Base-by-base conservation (phyloP, 2,113 vertebrate species). In the Centrocercus urophasianus region DNA sequence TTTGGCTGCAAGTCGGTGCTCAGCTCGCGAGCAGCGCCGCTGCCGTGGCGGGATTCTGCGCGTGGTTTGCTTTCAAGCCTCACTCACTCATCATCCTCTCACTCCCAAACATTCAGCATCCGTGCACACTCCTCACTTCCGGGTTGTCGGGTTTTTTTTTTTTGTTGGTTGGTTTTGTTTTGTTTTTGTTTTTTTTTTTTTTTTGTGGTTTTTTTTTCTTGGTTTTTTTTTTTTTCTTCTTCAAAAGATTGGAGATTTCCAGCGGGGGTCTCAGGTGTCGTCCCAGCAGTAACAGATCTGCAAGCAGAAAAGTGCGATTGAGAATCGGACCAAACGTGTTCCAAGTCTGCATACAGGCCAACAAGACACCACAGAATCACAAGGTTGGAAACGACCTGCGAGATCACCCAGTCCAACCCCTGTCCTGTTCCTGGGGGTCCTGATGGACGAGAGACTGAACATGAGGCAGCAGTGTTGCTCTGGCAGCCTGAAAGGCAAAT, bases 181-280 rank as follows among this genome's bases (percentile, higher is more conserved):
- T 9, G 15, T 7, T 40, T 11, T 43, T 43, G 15, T 54, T 18
- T 10, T 7, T 12, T 19, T 32, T 17, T 57, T 19, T 56, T 18
- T 32, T 6, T 32, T n/a, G 36, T 36, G 36, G 36, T 4, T 8
- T 54, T 56, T 7, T 38, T 38, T 38, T 38, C 36, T 36, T 36
- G 36, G 36, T 11, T 38, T 38, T 10, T 57, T 10, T 10, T 32
- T 57, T 32, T 57, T 18, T 32, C 16, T 18, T 30, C 5, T 25
- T 98, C 97, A 98, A 98, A 98, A 99, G 97, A 98, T 98, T 98
- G 98, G 98, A 98, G 98, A 98, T 98, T 98, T 99, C 98, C 98
- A 99, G 98, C 98, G 98, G 98, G 98, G 98, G 98, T 98, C 97
- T 98, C 98, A 98, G 98, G 97, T 98, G 98, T 97, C 96, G 95